Evolutionary conservation across 2,797 vertebrate genomes (phyloP), one percentile per base, ranked within the genome.

Genomic region (Lepus oiostolus): DNA sequence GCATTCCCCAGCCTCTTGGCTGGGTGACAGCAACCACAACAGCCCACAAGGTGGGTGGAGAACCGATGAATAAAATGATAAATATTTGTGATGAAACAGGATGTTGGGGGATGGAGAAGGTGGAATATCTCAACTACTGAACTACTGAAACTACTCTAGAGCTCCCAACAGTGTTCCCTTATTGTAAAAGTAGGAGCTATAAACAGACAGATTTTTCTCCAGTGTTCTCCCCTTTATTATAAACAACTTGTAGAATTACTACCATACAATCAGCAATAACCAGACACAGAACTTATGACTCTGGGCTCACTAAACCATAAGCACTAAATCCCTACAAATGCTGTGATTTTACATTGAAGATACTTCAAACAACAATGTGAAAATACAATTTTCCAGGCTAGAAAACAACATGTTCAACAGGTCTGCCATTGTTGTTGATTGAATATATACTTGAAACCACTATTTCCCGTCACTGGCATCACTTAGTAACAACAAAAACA

Each of bases 1-100:
- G 82, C 85, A 95, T 92, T 94, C 68, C 90, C 93, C 82, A 62
- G 76, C 54, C 80, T 96, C 92, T 75, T 93, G 93, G 95, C 75
- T 47, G 58, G 63, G 28, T 90, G 75, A 93, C 95, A 96, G 94
- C 58, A 96, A 85, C 94, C 94, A 96, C 92, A 96, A 63, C 12
- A 75, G 50, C 74, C 68, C 88, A 90, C 85, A 92, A 72, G 67
- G 84, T 6, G 35, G 79, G 90, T 63, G 47, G 79, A 83, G 90
- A 84, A 93, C 47, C 6, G 60, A 85, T 84, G 91, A 97, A 93
- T 95, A 94, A 88, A 97, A 96, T 75, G 88, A 95, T 93, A 96
- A 96, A 93, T 67, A 97, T 92, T 87, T 96, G 89, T 88, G 67
- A 92, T 95, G 93, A 97, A 92, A 95, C 95, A 96, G 84, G 96